Percentiles rank a stretch among this genome's conserved stretches.
These are phyloP conservation scores for Troilus luridus DNA, from an alignment of 2,888 invertebrate species.

Conservation along the genomic window DNA sequence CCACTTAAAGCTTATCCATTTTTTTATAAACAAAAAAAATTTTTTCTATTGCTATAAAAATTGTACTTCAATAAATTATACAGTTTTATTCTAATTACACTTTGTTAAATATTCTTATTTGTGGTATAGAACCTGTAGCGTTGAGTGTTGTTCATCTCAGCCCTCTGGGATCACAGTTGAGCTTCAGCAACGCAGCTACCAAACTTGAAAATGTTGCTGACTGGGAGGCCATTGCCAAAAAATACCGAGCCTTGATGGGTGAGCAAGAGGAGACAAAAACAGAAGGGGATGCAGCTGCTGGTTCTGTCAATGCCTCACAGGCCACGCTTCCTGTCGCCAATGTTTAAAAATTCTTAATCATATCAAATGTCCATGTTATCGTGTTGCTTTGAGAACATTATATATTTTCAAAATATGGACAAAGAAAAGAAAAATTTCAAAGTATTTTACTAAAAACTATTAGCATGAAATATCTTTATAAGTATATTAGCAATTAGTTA, in stretches of 20 bases:
- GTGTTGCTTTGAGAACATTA: not conserved
- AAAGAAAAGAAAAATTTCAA: not conserved
- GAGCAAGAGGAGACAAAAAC: slow-evolving; percentile 66
- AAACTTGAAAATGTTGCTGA: slow-evolving; percentile 92
- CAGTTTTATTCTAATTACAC: not conserved
- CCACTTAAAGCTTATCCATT: no score
- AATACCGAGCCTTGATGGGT: slow-evolving; percentile 84
- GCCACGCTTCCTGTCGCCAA: slow-evolving; percentile 45
- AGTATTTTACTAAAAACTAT: not conserved
- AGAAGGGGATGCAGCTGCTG: slow-evolving; percentile 16
- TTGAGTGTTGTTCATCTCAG: slow-evolving; percentile 86
- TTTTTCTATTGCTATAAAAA: no score
- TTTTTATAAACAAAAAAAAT: no score
- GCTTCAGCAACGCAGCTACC: slow-evolving; percentile 80
- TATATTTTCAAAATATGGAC: not conserved
- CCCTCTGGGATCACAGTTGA: slow-evolving; percentile 87
- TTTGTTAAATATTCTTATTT: slow-evolving; percentile 22
- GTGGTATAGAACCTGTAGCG: slow-evolving; percentile 77
- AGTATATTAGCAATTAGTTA: not conserved
- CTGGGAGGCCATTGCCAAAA: slow-evolving; percentile 91
- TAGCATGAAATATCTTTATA: not conserved
- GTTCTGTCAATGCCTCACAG: slow-evolving; percentile 53
- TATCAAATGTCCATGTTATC: not conserved
- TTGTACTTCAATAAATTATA: no score
- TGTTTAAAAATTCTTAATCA: not conserved